These are phyloP conservation scores for Ypsolopha sequella DNA, from an alignment of 2,888 invertebrate species.

Conservation along the genomic window DNA sequence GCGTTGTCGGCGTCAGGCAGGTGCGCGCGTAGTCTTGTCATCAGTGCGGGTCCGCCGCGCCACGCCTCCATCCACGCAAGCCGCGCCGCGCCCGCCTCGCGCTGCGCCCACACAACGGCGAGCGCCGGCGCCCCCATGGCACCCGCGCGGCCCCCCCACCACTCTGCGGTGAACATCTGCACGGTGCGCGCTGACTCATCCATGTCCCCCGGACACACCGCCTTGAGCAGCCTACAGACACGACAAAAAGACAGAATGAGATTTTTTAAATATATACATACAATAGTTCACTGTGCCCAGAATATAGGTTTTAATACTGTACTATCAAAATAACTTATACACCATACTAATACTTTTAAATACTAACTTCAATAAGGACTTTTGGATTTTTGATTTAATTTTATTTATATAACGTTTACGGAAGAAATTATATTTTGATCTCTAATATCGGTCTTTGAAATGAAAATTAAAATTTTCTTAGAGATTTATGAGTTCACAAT, in stretches of 20 bases:
- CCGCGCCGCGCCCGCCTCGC: constrained; percentile 82
- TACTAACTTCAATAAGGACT: too few species aligned
- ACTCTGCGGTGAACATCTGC: constrained; percentile 85
- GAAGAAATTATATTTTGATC: too few species aligned
- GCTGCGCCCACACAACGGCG: constrained; percentile 76
- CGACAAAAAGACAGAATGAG: neutral
- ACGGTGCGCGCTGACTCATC: constrained; percentile 76
- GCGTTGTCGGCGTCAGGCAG: constrained; percentile 64
- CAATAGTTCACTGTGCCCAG: too few species aligned
- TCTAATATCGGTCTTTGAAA: too few species aligned
- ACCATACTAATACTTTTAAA: too few species aligned
- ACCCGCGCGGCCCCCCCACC: constrained; percentile 67
- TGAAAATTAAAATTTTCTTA: too few species aligned
- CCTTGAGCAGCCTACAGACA: constrained; percentile 61
- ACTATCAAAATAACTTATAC: too few species aligned
- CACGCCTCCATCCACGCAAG: constrained; percentile 77
- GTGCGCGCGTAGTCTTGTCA: constrained; percentile 24
- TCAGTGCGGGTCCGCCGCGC: constrained; percentile 15
- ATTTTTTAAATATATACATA: neutral
- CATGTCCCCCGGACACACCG: constrained; percentile 80
- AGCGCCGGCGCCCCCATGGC: constrained; percentile 77
- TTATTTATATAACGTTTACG: too few species aligned
- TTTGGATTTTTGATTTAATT: too few species aligned
- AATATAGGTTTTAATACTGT: too few species aligned
- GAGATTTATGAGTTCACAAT: too few species aligned